Evolutionary conservation across 2,797 vertebrate species (phyloP), one percentile per base, ranked within the genome.

Genomic region (Microcaecilia unicolor): DNA sequence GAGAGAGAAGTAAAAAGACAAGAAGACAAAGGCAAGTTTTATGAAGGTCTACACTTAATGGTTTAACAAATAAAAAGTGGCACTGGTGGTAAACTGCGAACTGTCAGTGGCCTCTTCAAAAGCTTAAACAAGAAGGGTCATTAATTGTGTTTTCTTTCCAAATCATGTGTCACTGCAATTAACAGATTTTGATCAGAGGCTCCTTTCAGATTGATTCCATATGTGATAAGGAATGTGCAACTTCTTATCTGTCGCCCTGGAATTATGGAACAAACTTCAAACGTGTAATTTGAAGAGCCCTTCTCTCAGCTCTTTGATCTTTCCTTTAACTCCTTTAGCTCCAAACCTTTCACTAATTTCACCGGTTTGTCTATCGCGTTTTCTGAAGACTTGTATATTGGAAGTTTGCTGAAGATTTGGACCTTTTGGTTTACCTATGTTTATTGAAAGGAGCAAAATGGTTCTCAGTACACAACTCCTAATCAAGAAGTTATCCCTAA

Each of bases 241-340:
- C 65, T 60, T 70, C 70, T 67, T 69, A 70, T 70, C 72, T 80
- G 78, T 77, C 70, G 70, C 64, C 70, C 70, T 64, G 67, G 75
- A 70, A 73, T 76, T 72, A 74, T 76, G 80, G 77, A 85, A n/a
- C 82, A 78, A 79, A 67, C 81, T 84, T 77, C 76, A 83, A 82
- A 85, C 69, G 72, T 80, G 80, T 82, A 78, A 88, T 85, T 73
- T 77, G 74, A 82, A 87, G 74, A 77, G 74, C 68, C 74, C 75
- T 72, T 67, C 80, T 81, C 76, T 67, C 82, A 76, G 79, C 55
- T 66, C 84, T 92, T 90, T 90, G 86, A 90, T 88, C 80, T 80
- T 52, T 55, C 65, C 56, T 72, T 64, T 69, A 71, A 62, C 65
- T 74, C 70, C 68, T 78, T 5, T 6, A 25, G 14, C 15, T 18